Evolutionary conservation across 30 jellyfish, hydroid and myxozoan species (phyloP), one percentile per base, ranked within the genome.

Genomic region (Aurelia coerulea): DNA sequence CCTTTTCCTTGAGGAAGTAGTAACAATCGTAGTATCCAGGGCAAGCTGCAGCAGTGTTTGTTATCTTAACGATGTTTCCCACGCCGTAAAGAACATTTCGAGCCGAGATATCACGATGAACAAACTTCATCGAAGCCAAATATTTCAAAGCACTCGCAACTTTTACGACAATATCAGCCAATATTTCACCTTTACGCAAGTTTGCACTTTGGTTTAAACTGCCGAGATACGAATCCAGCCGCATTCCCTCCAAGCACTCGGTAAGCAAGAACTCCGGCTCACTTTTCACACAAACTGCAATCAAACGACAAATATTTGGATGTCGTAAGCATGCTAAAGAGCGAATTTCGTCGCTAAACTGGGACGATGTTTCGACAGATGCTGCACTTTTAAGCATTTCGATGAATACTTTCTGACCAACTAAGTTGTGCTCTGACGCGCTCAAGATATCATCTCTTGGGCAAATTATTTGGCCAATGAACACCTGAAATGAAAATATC

Each of bases 11-110:
- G 66, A 89, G 32, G 78, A 54, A 89, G 90, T 84, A 89, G 65
- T 89, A 89, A n/a, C 97, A 89, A 29, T 89, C 97, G 68, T 74
- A 89, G 82, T 89, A 89, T 7, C 88, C 90, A 1, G 97, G 91
- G 83, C 92, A 89, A 10, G 97, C 90, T 58, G 97, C 97, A 5
- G 97, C 97, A 10, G 97, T 89, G 83, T 89, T 80, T 17, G 97
- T 80, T 49, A 89, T 87, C 58, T 89, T 89, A 29, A 89, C 92
- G 33, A 89, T 71, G 78, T 50, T 72, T 37, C 97, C 97, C 5
- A 71, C 83, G 10, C 92, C 92, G 69, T 33, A 74, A 53, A 89
- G 87, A 10, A 89, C 92, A 62, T 89, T 89, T 12, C 97, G 84
- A 0, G 92, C 92, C 13, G 97, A 51, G 32, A 89, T 89, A 65